Conservation (phyloP, 2,797 vertebrate genomes). For the Phataginus tricuspis region DNA sequence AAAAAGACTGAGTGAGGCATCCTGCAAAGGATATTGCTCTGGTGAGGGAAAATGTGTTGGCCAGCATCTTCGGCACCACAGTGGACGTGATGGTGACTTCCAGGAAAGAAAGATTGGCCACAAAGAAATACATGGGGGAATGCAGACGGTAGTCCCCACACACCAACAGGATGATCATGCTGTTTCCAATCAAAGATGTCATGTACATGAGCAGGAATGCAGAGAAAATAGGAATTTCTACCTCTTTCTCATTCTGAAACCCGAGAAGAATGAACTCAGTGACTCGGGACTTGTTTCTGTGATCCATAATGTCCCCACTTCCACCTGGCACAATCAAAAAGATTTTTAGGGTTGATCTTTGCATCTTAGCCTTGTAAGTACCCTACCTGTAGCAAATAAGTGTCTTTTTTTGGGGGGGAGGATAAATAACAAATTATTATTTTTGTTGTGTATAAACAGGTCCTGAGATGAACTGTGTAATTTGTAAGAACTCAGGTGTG, state of each 20-base stretch:
- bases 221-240: constrained; percentile 26
- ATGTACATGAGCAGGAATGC: constrained; percentile 41
- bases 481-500: neutral
- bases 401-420: neutral
- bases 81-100: constrained; percentile 54
- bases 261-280: constrained; percentile 58
- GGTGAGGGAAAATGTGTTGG: neutral
- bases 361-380: neutral
- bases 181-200: constrained; percentile 32
- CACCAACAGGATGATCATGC: constrained; percentile 32
- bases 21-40: constrained; percentile 56
- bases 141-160: constrained; percentile 34
- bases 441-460: neutral
- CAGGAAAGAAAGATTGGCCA: neutral
- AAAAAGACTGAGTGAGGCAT: constrained; percentile 56
- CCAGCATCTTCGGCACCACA: constrained; percentile 46
- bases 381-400: too few species aligned
- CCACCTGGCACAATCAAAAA: neutral
- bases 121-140: too few species aligned
- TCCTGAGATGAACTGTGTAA: neutral
- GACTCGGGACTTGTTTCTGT: neutral
- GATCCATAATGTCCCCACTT: neutral
- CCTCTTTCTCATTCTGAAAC: constrained; percentile 23
- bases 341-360: neutral
- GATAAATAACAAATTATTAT: neutral